phyloP scores from a whole-genome alignment of 2,888 invertebrate species.

The Galerucella calmariensis region DNA sequence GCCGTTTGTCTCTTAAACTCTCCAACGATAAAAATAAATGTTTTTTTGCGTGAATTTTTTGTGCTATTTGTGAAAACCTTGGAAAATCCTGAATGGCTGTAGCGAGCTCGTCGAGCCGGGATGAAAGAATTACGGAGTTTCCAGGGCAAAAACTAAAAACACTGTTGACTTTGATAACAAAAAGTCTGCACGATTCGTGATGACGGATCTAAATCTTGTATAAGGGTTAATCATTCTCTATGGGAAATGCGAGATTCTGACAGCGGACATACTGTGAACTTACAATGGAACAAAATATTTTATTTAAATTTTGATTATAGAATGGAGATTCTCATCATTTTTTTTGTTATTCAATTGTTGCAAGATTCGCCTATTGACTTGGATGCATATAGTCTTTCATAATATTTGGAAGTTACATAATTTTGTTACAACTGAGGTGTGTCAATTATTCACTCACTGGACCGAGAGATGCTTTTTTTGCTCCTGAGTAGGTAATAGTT shows the following conservation, averaged over 20 bases:
- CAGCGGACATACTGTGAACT: constrained; percentile 1
- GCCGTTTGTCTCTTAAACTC: constrained; percentile 25
- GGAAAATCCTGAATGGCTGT: constrained; percentile 26
- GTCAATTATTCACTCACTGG: no score
- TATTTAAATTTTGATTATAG: not conserved
- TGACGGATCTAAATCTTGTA: constrained; percentile 35
- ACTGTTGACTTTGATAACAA: constrained; percentile 32
- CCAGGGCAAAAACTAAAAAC: constrained; percentile 28
- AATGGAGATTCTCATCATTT: not conserved
- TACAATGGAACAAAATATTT: not conserved
- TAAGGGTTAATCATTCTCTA: constrained; percentile 34
- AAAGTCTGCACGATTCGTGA: constrained; percentile 28
- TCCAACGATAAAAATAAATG: constrained; percentile 30
- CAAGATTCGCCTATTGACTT: no score
- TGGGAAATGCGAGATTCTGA: constrained; percentile 22
- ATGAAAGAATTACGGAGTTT: constrained; percentile 29
- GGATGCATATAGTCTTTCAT: no score
- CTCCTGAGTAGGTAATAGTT: no score
- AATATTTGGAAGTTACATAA: no score
- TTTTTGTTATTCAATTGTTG: no score
- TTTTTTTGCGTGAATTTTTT: constrained; percentile 17
- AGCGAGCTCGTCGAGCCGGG: constrained; percentile 14
- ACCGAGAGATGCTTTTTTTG: no score
- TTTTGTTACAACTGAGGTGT: no score
- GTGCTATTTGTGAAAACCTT: constrained; percentile 15